phyloP scores from a whole-genome alignment of 2,797 vertebrate species.

The Onychomys leucogaster region DNA sequence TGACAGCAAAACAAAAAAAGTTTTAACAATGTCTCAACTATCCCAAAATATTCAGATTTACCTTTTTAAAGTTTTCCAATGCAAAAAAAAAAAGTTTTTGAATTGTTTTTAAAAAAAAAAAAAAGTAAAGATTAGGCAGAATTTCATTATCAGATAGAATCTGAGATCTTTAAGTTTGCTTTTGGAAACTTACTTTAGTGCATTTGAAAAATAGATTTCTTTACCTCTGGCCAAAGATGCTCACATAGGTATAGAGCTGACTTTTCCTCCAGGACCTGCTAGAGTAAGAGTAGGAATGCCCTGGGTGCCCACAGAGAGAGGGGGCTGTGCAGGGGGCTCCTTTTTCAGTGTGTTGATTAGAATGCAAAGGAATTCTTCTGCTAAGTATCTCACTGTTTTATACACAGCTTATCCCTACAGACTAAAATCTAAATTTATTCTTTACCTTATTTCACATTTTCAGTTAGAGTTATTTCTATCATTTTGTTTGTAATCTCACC shows the following conservation, averaged over 20 bases:
- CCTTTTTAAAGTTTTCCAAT: slow-evolving; percentile 7
- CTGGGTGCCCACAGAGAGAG: neutral
- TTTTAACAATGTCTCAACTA: neutral
- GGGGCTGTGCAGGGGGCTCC: neutral
- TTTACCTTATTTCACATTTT: slow-evolving; percentile 56
- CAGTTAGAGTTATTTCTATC: slow-evolving; percentile 58
- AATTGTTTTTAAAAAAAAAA: slow-evolving; percentile 35
- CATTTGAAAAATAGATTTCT: slow-evolving; percentile 46
- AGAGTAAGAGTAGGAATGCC: neutral
- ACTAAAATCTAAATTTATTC: slow-evolving; percentile 53
- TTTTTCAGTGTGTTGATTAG: neutral
- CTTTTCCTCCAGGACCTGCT: neutral
- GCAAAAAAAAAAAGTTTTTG: neutral
- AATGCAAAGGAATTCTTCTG: neutral
- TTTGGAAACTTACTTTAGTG: neutral
- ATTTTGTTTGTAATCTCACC: slow-evolving; percentile 42
- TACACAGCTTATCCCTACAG: neutral
- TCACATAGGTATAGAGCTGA: neutral
- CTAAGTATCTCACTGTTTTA: neutral
- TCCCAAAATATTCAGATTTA: slow-evolving; percentile 20
- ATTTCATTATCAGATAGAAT: neutral
- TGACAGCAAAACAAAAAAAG: neutral
- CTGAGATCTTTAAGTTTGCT: neutral
- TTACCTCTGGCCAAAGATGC: neutral
- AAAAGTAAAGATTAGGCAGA: neutral